Base-by-base conservation (phyloP, 2,113 vertebrate species). In the Anolis carolinensis region DNA sequence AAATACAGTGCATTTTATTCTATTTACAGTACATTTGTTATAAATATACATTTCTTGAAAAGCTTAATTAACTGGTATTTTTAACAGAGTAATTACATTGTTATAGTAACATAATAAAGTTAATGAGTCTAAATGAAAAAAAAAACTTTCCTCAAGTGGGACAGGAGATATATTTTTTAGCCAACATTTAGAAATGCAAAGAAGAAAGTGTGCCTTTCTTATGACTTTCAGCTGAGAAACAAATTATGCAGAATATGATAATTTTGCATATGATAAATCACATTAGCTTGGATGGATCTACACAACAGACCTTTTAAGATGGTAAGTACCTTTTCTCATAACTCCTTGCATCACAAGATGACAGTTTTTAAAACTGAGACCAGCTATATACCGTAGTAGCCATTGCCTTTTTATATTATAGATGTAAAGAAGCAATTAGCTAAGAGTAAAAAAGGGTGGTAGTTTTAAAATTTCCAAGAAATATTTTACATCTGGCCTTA, bases 11-110 rank as follows among this genome's bases (percentile, higher is more conserved):
- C 94, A 95, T 96, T 98, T 98, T 98, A 99, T 98, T 98, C 97
- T 99, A 99, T 99, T 97, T 99, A 99, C 98, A 99, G 95, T 96
- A 97, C 96, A 97, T 98, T 97, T 97, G 97, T 98, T 98, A 99
- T 98, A 99, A 99, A 99, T 99, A 99, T 98, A 98, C 97, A 98
- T 97, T 98, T 98, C 94, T 96, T 97, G 97, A 98, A 98, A 98
- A 98, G 96, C 97, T 96, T 94, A 93, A 95, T 95, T 95, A 93
- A 94, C 88, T 97, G 93, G 95, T 97, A 95, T 95, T 97, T 96
- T 95, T 97, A 95, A 97, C 96, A 97, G 95, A 94, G 97, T 91
- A 93, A 96, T 95, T 94, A 91, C 96, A 93, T 94, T 95, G 92
- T 95, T 96, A 93, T 95, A 96, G 93, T 96, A 96, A 96, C 94